Evolutionary conservation across 2,797 vertebrate genomes (phyloP).

Genomic region (Bucorvus abyssinicus): DNA sequence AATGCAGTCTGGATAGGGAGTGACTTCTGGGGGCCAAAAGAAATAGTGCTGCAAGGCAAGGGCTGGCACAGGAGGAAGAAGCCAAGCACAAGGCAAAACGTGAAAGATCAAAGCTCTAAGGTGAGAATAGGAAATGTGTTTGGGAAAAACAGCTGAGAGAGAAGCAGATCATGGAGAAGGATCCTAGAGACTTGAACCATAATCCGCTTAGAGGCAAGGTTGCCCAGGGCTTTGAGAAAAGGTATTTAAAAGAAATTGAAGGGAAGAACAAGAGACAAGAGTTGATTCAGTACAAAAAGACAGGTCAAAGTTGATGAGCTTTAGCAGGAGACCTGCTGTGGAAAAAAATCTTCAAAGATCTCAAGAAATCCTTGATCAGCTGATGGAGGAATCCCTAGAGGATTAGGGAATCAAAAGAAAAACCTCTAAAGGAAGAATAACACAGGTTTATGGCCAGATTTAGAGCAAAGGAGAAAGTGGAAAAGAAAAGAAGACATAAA

Average conservation of each 20-base stretch:
- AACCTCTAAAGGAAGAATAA: not conserved
- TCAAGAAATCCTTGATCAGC: conserved; percentile 18
- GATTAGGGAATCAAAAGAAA: conserved; percentile 28
- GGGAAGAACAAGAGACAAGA: not conserved
- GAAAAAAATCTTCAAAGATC: conserved; percentile 29
- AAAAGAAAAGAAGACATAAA: not conserved
- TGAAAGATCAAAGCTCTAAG: not conserved
- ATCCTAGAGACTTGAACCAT: not conserved
- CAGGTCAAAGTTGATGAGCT: conserved; percentile 5
- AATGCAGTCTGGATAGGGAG: not conserved
- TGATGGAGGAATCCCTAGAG: not conserved
- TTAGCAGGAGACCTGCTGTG: not conserved
- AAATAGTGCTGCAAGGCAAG: not conserved
- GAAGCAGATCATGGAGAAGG: not conserved
- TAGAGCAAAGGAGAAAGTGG: not conserved
- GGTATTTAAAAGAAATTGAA: not conserved
- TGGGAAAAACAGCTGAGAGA: conserved; percentile 10
- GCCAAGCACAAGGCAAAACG: not conserved
- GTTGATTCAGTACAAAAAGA: not conserved
- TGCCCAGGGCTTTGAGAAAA: not conserved
- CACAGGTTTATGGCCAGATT: not conserved
- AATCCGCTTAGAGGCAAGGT: not conserved
- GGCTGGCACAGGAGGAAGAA: not conserved
- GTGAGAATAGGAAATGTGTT: not conserved
- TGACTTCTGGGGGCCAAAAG: not conserved